These are phyloP conservation scores for Lasius platythorax DNA, from an alignment of 2,888 invertebrate species.

Conservation along the genomic window DNA sequence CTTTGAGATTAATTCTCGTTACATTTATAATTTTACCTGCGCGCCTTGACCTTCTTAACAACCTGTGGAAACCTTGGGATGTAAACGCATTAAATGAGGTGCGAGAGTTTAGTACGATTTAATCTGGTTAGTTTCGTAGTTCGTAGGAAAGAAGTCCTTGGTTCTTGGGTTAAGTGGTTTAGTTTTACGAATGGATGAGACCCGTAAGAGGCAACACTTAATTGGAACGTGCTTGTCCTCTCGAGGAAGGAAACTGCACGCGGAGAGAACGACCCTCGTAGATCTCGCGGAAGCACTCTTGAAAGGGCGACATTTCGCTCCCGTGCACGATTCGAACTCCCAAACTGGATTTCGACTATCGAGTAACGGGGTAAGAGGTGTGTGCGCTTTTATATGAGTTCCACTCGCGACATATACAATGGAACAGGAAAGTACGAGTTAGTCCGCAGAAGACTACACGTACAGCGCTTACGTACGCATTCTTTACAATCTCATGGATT, in stretches of 20 bases:
- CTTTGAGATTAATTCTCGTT: not conserved
- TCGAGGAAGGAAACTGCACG: conserved; percentile 62
- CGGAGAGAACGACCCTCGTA: conserved; percentile 55
- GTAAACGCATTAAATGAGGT: conserved; percentile 54
- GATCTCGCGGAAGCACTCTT: conserved; percentile 59
- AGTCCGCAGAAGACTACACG: not conserved
- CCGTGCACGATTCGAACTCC: conserved; percentile 58
- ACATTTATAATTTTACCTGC: not conserved
- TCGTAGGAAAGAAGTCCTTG: conserved; percentile 50
- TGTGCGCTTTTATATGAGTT: conserved; percentile 56
- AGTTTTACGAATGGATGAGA: conserved; percentile 75
- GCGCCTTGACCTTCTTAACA: conserved; percentile 17
- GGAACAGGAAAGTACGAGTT: conserved; percentile 21
- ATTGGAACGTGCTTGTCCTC: conserved; percentile 72
- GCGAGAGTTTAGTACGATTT: conserved; percentile 68
- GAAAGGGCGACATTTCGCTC: conserved; percentile 56
- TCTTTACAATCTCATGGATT: conserved; percentile 14
- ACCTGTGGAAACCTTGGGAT: conserved; percentile 43
- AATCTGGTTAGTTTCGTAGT: conserved; percentile 71
- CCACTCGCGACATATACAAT: conserved; percentile 22
- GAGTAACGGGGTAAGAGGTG: conserved; percentile 59
- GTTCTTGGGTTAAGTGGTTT: conserved; percentile 70
- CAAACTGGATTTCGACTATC: conserved; percentile 64
- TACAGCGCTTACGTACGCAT: conserved; percentile 20
- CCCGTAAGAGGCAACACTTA: conserved; percentile 73